Evolutionary conservation across 92 coral and sea anemone genomes (phyloP).

Genomic region (Anthopleura xanthogrammica): DNA sequence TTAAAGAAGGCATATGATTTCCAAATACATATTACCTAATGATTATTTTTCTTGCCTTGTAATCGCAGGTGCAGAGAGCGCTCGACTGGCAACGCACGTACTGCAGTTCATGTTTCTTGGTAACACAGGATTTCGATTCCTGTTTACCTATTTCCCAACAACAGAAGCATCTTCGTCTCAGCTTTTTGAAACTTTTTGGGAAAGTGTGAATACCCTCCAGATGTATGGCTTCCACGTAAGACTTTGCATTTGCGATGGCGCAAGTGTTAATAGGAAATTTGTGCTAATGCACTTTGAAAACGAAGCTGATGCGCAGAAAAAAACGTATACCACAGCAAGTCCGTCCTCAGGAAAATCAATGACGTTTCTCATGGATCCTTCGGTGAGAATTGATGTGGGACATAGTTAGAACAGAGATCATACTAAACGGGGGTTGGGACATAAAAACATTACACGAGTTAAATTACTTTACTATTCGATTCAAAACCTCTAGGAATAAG

Average conservation of each 20-base stretch:
- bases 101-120: constrained; percentile 57
- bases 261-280: background rate
- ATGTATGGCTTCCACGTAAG: constrained; percentile 6
- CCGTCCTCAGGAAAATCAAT: background rate
- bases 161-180: background rate
- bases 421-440: no score
- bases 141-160: background rate
- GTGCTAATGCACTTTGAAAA: constrained; percentile 10
- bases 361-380: constrained; percentile 15
- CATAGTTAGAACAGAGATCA: background rate
- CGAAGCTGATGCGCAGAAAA: background rate
- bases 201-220: background rate
- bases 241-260: constrained; percentile 8
- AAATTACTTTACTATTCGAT: no score
- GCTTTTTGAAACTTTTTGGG: constrained; percentile 12
- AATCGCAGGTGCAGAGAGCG: background rate
- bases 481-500: no score
- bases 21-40: background rate
- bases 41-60: background rate
- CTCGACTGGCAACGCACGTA: constrained; percentile 40
- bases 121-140: background rate
- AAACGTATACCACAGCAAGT: background rate
- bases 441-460: no score
- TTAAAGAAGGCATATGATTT: background rate
- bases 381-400: background rate